phyloP scores from a whole-genome alignment of 1,140 invertebrate genomes.

The Pogonomyrmex barbatus region DNA sequence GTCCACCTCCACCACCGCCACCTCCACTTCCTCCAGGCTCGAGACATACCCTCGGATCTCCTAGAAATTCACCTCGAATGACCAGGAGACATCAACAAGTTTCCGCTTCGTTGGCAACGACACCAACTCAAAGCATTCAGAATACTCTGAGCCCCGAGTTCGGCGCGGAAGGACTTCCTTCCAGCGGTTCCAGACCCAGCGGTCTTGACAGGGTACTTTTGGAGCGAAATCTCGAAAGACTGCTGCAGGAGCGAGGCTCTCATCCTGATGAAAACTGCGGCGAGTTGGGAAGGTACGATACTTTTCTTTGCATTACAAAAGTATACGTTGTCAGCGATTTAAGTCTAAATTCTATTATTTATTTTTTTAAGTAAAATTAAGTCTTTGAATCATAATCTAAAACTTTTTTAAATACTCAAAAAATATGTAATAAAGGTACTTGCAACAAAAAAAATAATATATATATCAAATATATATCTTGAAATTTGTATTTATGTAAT shows the following conservation, averaged over 20 bases:
- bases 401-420: not conserved
- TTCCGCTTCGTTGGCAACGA: conserved; percentile 81
- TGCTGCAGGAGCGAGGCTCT: conserved; percentile 84
- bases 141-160: conserved; percentile 69
- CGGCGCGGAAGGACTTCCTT: conserved; percentile 64
- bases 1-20: conserved; percentile 83
- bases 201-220: conserved; percentile 88
- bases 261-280: conserved; percentile 78
- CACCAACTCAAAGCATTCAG: conserved; percentile 80
- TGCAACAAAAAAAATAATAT: not conserved
- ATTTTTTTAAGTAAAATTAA: not conserved
- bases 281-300: conserved; percentile 82
- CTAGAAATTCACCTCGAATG: conserved; percentile 82
- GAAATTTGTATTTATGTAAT: not conserved
- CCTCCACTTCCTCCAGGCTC: conserved; percentile 77
- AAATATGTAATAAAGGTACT: not conserved
- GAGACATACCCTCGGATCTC: conserved; percentile 80
- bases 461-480: too few relatives aligned
- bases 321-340: not conserved
- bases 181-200: conserved; percentile 78
- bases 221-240: conserved; percentile 88
- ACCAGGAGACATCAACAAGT: conserved; percentile 83
- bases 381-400: not conserved
- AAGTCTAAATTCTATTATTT: not conserved
- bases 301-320: not conserved